These are phyloP conservation scores for Lycaon pictus DNA, from an alignment of 2,113 vertebrate genomes.

Conservation along the genomic window DNA sequence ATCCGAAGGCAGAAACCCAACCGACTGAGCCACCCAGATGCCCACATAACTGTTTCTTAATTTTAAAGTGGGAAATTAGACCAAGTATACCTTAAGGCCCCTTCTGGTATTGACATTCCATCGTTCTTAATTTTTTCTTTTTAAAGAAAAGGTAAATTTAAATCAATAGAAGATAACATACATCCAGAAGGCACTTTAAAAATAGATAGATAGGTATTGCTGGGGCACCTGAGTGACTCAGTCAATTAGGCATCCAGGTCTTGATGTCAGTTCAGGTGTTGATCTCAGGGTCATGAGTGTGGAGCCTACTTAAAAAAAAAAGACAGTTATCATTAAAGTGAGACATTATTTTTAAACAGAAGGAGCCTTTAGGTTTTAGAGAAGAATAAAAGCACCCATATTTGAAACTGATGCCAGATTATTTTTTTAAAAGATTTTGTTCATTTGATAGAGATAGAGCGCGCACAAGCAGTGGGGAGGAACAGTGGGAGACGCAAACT, in stretches of 20 bases:
- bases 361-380: not conserved
- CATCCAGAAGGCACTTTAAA: not conserved
- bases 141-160: constrained; percentile 16
- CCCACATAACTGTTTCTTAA: not conserved
- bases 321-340: not conserved
- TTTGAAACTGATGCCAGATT: not conserved
- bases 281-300: not conserved
- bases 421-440: not conserved
- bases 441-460: not conserved
- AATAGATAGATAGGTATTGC: not conserved
- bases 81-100: not conserved
- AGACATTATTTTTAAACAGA: constrained; percentile 53
- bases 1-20: too few species aligned
- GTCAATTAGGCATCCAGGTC: not conserved
- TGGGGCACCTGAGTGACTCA: too few species aligned
- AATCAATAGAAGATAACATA: not conserved
- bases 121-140: not conserved
- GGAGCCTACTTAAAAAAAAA: not conserved
- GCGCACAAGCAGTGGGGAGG: not conserved
- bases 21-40: too few species aligned
- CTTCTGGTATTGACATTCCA: not conserved
- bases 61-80: constrained; percentile 15
- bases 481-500: not conserved
- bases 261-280: not conserved
- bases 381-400: not conserved